Evolutionary conservation across 2,113 vertebrate genomes (phyloP).

Genomic region (Oncorhynchus nerka): DNA sequence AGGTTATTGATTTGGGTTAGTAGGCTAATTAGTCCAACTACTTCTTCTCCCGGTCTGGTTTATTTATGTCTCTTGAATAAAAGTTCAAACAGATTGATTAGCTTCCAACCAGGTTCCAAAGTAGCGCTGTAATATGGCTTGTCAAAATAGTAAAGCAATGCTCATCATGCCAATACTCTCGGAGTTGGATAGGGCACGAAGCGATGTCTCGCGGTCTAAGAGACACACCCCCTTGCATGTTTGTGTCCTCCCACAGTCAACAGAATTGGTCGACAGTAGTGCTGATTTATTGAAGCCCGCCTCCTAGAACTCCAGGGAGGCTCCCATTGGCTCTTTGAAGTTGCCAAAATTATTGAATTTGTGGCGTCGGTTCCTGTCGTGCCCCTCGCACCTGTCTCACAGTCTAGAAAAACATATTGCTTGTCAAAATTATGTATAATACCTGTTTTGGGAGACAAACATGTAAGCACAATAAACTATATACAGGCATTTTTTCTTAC

Average conservation of each 20-base stretch:
- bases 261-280: constrained; percentile 63
- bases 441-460: neutral
- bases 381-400: constrained; percentile 69
- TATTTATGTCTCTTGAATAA: constrained; percentile 9
- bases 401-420: neutral
- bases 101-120: constrained; percentile 40
- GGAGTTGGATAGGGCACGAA: constrained; percentile 69
- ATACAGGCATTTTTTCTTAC: no score
- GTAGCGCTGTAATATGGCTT: constrained; percentile 51
- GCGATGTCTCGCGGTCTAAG: constrained; percentile 61
- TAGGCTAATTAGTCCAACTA: constrained; percentile 31
- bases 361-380: constrained; percentile 19
- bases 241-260: constrained; percentile 43
- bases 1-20: constrained; percentile 43
- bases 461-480: neutral
- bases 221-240: constrained; percentile 65
- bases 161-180: constrained; percentile 73
- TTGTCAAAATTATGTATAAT: neutral
- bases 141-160: constrained; percentile 65
- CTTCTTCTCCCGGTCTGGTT: constrained; percentile 13
- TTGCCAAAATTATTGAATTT: constrained; percentile 41
- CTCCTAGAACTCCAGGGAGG: neutral
- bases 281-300: constrained; percentile 44
- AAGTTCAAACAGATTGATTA: constrained; percentile 27
- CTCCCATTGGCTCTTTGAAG: constrained; percentile 18